Conservation (phyloP, 1,140 invertebrate genomes). For the Calycopis cecrops region DNA sequence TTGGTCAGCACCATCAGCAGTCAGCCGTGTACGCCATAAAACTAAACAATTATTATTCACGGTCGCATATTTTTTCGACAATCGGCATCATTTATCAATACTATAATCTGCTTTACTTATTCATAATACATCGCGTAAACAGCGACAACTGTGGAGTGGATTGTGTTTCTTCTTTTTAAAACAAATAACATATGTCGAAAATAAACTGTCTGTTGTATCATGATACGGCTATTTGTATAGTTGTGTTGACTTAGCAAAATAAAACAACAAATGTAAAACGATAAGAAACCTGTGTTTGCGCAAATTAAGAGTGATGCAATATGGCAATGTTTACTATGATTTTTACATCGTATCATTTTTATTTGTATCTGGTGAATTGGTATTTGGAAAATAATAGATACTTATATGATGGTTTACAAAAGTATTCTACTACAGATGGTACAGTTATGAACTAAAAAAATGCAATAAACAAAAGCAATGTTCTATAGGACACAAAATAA, state of each 20-base stretch:
- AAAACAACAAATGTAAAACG: slow-evolving; percentile 28
- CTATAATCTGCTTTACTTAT: slow-evolving; percentile 61
- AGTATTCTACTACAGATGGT: too few relatives aligned
- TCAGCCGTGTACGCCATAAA: slow-evolving; percentile 60
- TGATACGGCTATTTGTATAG: slow-evolving; percentile 38
- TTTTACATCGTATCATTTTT: slow-evolving; percentile 22
- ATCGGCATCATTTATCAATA: slow-evolving; percentile 65
- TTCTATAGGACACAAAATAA: too few relatives aligned
- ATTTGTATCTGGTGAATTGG: too few relatives aligned
- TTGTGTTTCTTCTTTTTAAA: slow-evolving; percentile 22
- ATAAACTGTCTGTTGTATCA: slow-evolving; percentile 31
- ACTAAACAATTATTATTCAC: slow-evolving; percentile 63
- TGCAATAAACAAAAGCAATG: too few relatives aligned
- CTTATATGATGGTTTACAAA: too few relatives aligned
- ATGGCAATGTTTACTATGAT: slow-evolving; percentile 33
- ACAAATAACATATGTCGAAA: slow-evolving; percentile 40
- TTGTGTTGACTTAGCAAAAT: slow-evolving; percentile 33
- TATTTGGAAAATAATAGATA: too few relatives aligned
- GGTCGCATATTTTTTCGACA: slow-evolving; percentile 44
- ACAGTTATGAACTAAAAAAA: too few relatives aligned
- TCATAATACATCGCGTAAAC: slow-evolving; percentile 39
- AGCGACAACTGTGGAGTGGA: slow-evolving; percentile 35
- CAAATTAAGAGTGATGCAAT: slow-evolving; percentile 25
- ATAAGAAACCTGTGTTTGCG: slow-evolving; percentile 32
- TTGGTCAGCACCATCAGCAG: slow-evolving; percentile 60